Base-by-base conservation (phyloP, 2,797 vertebrate genomes). In the Zenarchopterus dispar region DNA sequence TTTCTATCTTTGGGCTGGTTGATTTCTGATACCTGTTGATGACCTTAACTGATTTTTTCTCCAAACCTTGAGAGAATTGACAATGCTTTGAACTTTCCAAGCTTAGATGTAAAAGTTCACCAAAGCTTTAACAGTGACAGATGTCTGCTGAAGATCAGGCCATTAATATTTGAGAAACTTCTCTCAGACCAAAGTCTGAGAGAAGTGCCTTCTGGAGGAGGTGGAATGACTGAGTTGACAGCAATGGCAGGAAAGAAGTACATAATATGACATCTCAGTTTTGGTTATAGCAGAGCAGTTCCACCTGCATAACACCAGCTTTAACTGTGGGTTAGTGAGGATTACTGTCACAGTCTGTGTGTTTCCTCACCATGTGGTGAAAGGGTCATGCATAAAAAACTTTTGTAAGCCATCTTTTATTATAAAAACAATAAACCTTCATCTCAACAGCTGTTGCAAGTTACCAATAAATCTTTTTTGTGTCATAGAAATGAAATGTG, bases 371-470 rank as follows among this genome's bases (percentile, higher is more conserved):
- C 21, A 5, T 24, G 41, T 10, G 18, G 16, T 13, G 17, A 54
- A 60, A 63, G 13, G 77, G 66, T 45, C 1, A 8, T 52, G 50
- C 56, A 56, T 56, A 16, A 17, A 21, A 43, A 21, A 36, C 22
- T 21, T 71, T 75, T 81, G n/a, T 75, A 56, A 62, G 75, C 73
- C 79, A 85, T 69, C 31, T 84, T 93, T 94, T 95, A 94, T 92
- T 95, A 93, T 88, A 96, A 96, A 91, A 89, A 75, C 85, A 88
- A 89, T 76, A 94, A 94, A 91, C 85, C 84, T 91, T 94, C 91
- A 95, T 95, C 95, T 95, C 90, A 94, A 92, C 90, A 93, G 91
- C 91, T 94, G 93, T 94, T 94, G 93, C 92, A 95, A 94, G 94
- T 95, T 94, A 95, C 74, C 93, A 96, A 93, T 93, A 93, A 91